Evolutionary conservation across 2,888 invertebrate genomes (phyloP).

Genomic region (Ashinkailepas kermadecensis): DNA sequence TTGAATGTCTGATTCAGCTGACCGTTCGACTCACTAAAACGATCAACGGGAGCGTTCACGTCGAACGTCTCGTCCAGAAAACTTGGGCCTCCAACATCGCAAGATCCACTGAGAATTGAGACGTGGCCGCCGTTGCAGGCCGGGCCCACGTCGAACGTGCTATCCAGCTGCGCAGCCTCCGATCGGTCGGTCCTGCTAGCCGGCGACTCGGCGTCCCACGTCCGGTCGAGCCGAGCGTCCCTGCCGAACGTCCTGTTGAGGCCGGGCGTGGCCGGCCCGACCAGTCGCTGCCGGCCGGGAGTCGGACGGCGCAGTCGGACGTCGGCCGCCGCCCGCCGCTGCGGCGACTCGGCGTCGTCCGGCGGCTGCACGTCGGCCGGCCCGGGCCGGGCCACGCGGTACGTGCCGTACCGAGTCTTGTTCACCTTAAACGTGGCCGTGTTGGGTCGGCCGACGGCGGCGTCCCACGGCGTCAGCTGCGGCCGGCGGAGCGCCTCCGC

Average conservation of each 20-base stretch:
- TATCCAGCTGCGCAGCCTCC: too few species aligned
- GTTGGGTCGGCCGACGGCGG: not conserved
- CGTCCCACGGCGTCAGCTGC: conserved; percentile 16
- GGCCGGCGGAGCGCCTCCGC: not conserved
- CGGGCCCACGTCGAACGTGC: too few species aligned
- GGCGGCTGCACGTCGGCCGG: not conserved
- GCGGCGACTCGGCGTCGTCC: not conserved
- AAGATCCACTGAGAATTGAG: too few species aligned
- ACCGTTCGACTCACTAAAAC: not conserved
- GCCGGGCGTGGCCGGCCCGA: not conserved
- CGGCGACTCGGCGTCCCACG: too few species aligned
- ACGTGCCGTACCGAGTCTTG: not conserved
- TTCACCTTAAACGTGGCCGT: not conserved
- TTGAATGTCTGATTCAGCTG: not conserved
- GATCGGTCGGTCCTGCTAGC: too few species aligned
- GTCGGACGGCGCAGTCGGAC: too few species aligned
- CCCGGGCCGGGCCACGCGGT: not conserved
- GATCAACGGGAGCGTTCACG: too few species aligned
- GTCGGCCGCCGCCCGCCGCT: not conserved
- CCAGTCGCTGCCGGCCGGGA: not conserved
- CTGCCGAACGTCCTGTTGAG: not conserved
- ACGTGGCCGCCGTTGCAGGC: too few species aligned
- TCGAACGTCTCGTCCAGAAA: too few species aligned
- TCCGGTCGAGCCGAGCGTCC: not conserved
- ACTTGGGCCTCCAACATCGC: too few species aligned